Evolutionary conservation across 64 coral and sea anemone species (phyloP).

Genomic region (Montipora cactus): DNA sequence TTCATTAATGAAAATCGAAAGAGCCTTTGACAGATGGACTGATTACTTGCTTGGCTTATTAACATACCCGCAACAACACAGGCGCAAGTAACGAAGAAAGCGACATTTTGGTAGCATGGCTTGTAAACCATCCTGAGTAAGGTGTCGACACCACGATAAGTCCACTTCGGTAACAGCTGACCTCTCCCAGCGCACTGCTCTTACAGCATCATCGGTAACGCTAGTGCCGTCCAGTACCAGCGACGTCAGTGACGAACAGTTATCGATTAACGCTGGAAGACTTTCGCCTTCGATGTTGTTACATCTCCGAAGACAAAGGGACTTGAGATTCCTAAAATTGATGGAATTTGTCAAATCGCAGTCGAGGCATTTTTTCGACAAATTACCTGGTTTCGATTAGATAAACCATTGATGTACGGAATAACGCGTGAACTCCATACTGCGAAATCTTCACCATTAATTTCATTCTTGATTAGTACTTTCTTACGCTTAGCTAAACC

Average conservation of each 20-base stretch:
- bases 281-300: conserved; percentile 74
- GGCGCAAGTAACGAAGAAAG: conserved; percentile 74
- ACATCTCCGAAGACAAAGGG: conserved; percentile 79
- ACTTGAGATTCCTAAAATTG: conserved; percentile 35
- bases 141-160: conserved; percentile 85
- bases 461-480: too few relatives aligned
- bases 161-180: conserved; percentile 79
- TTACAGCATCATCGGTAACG: conserved; percentile 58
- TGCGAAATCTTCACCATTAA: too few relatives aligned
- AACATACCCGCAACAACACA: conserved; percentile 87
- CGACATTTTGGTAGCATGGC: conserved; percentile 66
- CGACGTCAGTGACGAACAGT: conserved; percentile 56
- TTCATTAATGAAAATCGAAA: too few relatives aligned
- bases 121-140: conserved; percentile 71
- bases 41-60: too few relatives aligned
- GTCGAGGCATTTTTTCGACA: too few relatives aligned
- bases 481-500: too few relatives aligned
- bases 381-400: too few relatives aligned
- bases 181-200: conserved; percentile 61
- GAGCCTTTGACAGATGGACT: too few relatives aligned
- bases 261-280: conserved; percentile 59
- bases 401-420: too few relatives aligned
- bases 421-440: too few relatives aligned
- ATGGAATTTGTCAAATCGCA: background rate
- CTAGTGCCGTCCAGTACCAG: conserved; percentile 82